These are phyloP conservation scores for Psilopogon haemacephalus DNA, from an alignment of 2,113 vertebrate genomes.

Conservation along the genomic window DNA sequence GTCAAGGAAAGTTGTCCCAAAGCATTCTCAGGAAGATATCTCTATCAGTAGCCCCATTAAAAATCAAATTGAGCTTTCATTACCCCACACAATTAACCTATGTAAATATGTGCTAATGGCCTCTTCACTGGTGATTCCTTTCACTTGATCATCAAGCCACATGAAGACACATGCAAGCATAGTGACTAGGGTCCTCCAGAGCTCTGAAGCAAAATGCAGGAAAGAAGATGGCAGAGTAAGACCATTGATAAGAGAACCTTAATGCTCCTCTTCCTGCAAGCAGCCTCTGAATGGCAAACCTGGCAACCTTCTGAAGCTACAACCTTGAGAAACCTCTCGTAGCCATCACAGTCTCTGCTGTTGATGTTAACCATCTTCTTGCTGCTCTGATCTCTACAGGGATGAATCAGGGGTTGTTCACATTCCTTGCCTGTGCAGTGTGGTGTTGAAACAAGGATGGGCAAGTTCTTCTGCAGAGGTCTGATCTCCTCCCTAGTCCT, in stretches of 20 bases:
- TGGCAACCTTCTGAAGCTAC: conserved; percentile 17
- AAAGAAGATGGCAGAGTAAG: neutral
- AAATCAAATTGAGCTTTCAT: conserved; percentile 33
- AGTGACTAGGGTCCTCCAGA: neutral
- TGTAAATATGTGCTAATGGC: conserved; percentile 41
- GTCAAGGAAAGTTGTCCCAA: neutral
- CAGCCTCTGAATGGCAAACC: neutral
- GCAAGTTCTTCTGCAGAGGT: neutral
- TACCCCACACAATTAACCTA: conserved; percentile 51
- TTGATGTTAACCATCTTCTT: conserved; percentile 47
- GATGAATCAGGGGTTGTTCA: conserved; percentile 14
- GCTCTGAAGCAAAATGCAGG: neutral
- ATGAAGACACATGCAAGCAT: neutral
- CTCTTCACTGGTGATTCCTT: neutral
- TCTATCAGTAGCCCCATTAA: neutral
- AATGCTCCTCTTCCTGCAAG: neutral
- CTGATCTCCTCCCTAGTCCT: neutral
- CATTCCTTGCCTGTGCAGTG: neutral
- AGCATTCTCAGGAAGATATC: neutral
- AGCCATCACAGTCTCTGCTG: neutral
- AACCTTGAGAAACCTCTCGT: conserved; percentile 6
- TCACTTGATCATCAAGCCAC: neutral
- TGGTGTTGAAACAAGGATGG: neutral
- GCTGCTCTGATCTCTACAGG: conserved; percentile 30
- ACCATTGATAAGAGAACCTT: neutral